phyloP scores from a whole-genome alignment of 2,113 vertebrate genomes.

The Cnemophilus loriae region DNA sequence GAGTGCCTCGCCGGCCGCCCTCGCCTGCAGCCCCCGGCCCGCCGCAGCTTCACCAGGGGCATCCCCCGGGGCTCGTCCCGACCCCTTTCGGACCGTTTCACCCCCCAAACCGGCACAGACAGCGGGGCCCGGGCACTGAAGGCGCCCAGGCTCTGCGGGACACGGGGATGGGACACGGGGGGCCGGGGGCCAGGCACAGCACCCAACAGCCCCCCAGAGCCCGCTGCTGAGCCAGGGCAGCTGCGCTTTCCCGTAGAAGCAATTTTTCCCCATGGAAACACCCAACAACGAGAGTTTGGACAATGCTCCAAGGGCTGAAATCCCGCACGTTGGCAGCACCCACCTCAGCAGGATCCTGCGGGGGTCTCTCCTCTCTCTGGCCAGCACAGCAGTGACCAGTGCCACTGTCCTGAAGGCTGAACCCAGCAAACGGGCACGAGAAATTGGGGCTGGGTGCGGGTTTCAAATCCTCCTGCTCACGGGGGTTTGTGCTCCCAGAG shows the following conservation, averaged over 20 bases:
- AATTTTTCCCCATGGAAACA: neutral
- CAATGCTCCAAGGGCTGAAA: fast-evolving
- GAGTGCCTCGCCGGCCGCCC: neutral
- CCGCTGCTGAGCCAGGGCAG: no score
- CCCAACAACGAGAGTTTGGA: no score
- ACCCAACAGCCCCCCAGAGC: neutral
- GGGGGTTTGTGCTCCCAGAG: neutral
- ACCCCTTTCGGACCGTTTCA: neutral
- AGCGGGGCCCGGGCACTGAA: no score
- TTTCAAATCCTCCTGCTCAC: fast-evolving
- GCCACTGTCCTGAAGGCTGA: neutral
- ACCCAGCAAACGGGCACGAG: neutral
- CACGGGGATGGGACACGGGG: neutral
- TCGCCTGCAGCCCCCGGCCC: neutral
- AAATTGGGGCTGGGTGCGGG: fast-evolving
- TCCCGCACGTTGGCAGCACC: neutral
- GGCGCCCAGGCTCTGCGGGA: neutral
- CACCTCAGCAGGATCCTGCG: fast-evolving
- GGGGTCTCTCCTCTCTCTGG: fast-evolving
- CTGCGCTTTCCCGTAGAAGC: fast-evolving
- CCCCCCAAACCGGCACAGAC: neutral
- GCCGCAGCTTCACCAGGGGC: neutral
- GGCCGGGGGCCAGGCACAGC: neutral
- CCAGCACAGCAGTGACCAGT: neutral
- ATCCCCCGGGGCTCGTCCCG: no score